phyloP scores from a whole-genome alignment of 2,797 vertebrate genomes.

The Argya squamiceps region DNA sequence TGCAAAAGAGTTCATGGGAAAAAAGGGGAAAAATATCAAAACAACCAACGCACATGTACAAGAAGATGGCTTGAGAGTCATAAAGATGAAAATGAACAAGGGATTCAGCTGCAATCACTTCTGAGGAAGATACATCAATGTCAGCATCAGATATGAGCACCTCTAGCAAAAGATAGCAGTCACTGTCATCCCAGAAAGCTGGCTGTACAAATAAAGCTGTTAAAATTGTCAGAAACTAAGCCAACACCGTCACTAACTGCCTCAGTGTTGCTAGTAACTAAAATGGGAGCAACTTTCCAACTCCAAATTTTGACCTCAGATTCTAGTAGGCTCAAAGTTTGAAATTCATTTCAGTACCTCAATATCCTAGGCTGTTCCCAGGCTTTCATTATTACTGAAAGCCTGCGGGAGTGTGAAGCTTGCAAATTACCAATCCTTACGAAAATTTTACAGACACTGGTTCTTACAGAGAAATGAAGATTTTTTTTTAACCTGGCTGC shows the following conservation, averaged over 20 bases:
- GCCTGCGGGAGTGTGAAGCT: not conserved
- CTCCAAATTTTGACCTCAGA: not conserved
- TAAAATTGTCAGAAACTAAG: constrained; percentile 32
- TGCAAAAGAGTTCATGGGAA: not conserved
- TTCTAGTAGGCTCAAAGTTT: not conserved
- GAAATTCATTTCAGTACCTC: not conserved
- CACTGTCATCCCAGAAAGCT: constrained; percentile 24
- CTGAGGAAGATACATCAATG: not conserved
- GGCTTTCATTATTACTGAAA: not conserved
- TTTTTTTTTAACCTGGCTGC: not conserved
- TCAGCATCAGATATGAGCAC: not conserved
- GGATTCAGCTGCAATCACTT: not conserved
- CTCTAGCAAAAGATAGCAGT: constrained; percentile 28
- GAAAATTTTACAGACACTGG: not conserved
- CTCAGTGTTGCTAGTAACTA: not conserved
- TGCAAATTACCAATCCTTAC: not conserved
- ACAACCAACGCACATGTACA: not conserved
- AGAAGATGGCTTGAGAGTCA: not conserved
- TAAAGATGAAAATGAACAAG: constrained; percentile 42
- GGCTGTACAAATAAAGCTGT: constrained; percentile 7
- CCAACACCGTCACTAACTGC: not conserved
- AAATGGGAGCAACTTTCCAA: not conserved
- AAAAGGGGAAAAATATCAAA: not conserved
- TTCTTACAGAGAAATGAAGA: not conserved
- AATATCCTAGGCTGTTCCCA: not conserved